Conservation (phyloP, 2,797 vertebrate species). For the Microhierax caerulescens region DNA sequence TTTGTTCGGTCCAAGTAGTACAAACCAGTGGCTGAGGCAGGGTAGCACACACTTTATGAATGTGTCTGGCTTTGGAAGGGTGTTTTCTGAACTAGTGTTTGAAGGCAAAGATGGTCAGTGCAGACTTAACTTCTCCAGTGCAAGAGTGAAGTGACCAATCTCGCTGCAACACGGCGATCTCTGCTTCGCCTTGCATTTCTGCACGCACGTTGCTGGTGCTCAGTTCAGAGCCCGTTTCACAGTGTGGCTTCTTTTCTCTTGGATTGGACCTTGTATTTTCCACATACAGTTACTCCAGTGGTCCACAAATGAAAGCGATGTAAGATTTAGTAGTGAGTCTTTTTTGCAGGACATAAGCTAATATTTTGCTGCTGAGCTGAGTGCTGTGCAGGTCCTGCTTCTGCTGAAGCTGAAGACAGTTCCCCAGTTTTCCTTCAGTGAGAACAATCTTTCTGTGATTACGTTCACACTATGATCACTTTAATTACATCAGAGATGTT, state of each 20-base stretch:
- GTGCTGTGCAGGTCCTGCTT: neutral
- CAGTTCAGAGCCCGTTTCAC: neutral
- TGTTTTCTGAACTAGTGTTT: neutral
- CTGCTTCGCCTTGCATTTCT: neutral
- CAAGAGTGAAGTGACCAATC: neutral
- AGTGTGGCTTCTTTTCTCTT: neutral
- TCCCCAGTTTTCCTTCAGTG: neutral
- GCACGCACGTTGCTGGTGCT: neutral
- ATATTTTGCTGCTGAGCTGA: neutral
- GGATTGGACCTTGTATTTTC: neutral
- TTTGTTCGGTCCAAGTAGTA: neutral
- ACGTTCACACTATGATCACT: neutral
- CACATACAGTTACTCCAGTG: neutral
- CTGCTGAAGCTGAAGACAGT: neutral
- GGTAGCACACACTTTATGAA: neutral
- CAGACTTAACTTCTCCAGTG: neutral
- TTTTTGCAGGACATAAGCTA: neutral
- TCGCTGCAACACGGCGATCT: accelerated
- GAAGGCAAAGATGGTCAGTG: neutral
- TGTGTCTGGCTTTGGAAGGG: neutral
- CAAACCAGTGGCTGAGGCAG: neutral
- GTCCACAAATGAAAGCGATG: neutral
- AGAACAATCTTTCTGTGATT: neutral
- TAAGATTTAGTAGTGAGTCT: neutral
- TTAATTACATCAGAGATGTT: neutral